phyloP scores from a whole-genome alignment of 2,113 vertebrate genomes.

The Copsychus sechellarum region DNA sequence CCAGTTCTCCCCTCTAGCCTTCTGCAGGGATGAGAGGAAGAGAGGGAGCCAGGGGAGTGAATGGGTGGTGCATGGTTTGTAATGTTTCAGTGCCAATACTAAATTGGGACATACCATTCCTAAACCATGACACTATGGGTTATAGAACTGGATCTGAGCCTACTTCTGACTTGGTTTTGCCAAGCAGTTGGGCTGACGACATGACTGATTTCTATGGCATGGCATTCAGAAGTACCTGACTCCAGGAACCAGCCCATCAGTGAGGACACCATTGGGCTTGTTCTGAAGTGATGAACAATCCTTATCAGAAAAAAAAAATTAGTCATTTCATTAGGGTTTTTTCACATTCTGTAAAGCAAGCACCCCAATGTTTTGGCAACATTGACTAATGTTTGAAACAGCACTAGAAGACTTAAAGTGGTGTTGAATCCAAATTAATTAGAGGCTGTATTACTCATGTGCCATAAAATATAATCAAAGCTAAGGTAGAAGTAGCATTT shows the following conservation, averaged over 20 bases:
- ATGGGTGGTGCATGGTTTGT: background rate
- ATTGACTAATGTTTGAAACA: background rate
- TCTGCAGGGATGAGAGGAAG: too few relatives aligned
- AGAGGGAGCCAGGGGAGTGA: background rate
- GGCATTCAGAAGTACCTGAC: background rate
- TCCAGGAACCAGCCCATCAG: background rate
- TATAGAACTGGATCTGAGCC: background rate
- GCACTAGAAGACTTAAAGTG: background rate
- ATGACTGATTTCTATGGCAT: background rate
- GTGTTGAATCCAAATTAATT: background rate
- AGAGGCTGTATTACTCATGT: background rate
- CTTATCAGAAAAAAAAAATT: background rate
- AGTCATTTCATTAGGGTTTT: background rate
- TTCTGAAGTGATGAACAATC: background rate
- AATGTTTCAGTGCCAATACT: background rate
- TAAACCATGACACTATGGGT: background rate
- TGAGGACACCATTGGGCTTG: background rate
- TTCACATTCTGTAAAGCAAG: background rate
- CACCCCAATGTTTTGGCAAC: background rate
- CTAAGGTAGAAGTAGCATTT: background rate
- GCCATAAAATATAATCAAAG: background rate
- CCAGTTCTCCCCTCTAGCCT: background rate
- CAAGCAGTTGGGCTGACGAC: background rate
- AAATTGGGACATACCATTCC: background rate
- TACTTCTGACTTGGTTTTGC: background rate